Percentiles rank a stretch among this genome's conserved stretches.
Evolutionary conservation across 2,113 vertebrate species (phyloP).

Genomic region (Ibidorhyncha struthersii): DNA sequence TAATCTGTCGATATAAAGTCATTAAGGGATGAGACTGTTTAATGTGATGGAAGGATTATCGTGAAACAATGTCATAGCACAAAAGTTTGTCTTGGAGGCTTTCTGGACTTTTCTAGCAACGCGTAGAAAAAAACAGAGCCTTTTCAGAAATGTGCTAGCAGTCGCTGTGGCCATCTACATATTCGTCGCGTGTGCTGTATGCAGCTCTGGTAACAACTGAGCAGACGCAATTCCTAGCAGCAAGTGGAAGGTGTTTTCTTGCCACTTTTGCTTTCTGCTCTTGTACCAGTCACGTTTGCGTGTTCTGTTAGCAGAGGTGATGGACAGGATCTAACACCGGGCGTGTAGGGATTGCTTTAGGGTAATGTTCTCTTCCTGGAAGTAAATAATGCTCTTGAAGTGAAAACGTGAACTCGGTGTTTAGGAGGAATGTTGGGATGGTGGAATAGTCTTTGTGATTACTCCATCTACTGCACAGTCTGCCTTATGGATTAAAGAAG

Average conservation of each 20-base stretch:
- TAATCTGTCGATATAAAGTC: not conserved
- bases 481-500: not conserved
- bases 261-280: not conserved
- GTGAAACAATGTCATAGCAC: not conserved
- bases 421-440: not conserved
- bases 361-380: too few species aligned
- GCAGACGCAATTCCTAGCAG: not conserved
- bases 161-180: not conserved
- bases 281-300: not conserved
- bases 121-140: not conserved
- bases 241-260: not conserved
- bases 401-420: not conserved
- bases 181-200: not conserved
- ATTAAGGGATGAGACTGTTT: not conserved
- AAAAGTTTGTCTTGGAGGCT: not conserved
- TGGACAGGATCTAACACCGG: too few species aligned
- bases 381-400: not conserved
- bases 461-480: not conserved
- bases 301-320: not conserved
- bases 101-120: not conserved
- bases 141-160: not conserved
- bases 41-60: not conserved
- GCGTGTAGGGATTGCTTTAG: not conserved
- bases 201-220: not conserved
- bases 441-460: not conserved